These are phyloP conservation scores for Fundulus diaphanus DNA, from an alignment of 2,797 vertebrate species.

Conservation along the genomic window DNA sequence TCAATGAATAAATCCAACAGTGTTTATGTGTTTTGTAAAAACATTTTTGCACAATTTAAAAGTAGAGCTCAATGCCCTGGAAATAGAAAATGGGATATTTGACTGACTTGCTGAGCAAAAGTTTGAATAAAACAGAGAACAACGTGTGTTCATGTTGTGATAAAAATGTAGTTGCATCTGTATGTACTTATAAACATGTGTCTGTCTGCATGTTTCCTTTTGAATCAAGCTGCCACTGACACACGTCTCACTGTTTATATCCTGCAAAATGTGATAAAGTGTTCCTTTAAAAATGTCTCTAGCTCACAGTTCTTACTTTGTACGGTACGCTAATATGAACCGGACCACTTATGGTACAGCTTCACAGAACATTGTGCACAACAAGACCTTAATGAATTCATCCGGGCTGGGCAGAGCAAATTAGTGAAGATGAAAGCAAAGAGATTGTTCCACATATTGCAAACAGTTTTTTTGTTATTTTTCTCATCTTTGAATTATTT, in stretches of 20 bases:
- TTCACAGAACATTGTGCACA: conserved; percentile 23
- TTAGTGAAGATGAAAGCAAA: conserved; percentile 13
- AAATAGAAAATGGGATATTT: not conserved
- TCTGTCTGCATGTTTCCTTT: conserved; percentile 5
- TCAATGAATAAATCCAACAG: conserved; percentile 66
- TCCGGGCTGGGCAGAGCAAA: conserved; percentile 10
- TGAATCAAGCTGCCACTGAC: not conserved
- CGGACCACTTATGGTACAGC: conserved; percentile 9
- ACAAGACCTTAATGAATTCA: conserved; percentile 38
- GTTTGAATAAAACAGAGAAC: not conserved
- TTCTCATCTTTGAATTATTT: conserved; percentile 11
- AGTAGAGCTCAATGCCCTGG: not conserved
- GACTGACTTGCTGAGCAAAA: not conserved
- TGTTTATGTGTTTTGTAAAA: conserved; percentile 34
- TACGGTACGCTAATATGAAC: conserved; percentile 18
- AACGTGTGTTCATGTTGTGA: not conserved
- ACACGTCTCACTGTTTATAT: not conserved
- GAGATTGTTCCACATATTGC: conserved; percentile 15
- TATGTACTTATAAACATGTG: not conserved
- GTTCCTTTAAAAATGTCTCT: too few species aligned
- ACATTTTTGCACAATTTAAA: not conserved
- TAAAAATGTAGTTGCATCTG: not conserved
- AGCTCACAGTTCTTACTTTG: not conserved
- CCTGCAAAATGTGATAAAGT: too few species aligned
- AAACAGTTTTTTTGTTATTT: conserved; percentile 15